Evolutionary conservation across 2,888 invertebrate genomes (phyloP), one percentile per base, ranked within the genome.

Genomic region (Augiades crinisus): DNA sequence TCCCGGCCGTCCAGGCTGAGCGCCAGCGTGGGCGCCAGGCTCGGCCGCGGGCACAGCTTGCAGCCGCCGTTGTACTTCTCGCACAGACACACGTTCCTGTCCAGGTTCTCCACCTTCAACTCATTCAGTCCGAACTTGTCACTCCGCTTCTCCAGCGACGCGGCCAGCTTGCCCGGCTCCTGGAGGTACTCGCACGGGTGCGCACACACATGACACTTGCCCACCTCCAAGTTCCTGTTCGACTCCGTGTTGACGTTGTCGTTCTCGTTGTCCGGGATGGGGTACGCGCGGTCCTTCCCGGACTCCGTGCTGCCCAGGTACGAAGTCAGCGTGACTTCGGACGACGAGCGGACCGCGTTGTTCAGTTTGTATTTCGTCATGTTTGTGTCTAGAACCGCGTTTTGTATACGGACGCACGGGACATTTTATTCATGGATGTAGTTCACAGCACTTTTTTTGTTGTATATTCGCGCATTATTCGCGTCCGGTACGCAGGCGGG

Each of bases 291-390:
- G 31, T 75, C 75, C 47, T 63, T 66, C 50, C 67, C 72, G 41
- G 57, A 31, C 53, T 61, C 61, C 55, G 72, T 67, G 50, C 75
- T 77, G 14, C 82, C 82, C 72, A 87, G 73, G 69, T 81, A 89
- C n/a, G 87, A 78, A 1, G 88, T 89, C n/a, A 89, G 66, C 0
- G 86, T 88, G 65, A 89, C 89, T 59, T 85, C 85, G 5, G 83
- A 76, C 21, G 84, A 64, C 5, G 85, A 76, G 0, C 79, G 75
- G 38, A 74, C 68, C 7, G 78, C 75, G 61, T 90, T 88, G 67
- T 88, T 91, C 63, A 91, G 64, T 64, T 90, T 91, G 68, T 91
- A 91, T 67, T 91, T 91, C 45, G 91, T 91, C 91, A 91, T 91
- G 57, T 65, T 80, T 53, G 50, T 12, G 21, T 58, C 67, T 78